Percentiles rank a stretch among this genome's conserved stretches.
Evolutionary conservation across 2,888 invertebrate species (phyloP).

Genomic region (Drosophila melanosoma): DNA sequence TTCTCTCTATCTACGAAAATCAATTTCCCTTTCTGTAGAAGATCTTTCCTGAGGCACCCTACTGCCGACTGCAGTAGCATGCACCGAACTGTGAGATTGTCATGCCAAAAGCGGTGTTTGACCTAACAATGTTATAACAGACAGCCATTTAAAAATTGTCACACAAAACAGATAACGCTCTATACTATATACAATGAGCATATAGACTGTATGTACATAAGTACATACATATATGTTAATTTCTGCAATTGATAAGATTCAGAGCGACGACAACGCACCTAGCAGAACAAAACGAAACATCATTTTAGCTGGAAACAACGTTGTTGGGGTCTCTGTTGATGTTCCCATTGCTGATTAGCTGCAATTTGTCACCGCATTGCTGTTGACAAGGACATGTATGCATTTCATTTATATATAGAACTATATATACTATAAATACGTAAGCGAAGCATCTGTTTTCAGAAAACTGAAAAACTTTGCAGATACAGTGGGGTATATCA

Average conservation of each 20-base stretch:
- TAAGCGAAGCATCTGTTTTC: conserved; percentile 5
- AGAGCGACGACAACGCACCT: conserved; percentile 38
- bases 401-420: conserved; percentile 22
- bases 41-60: conserved; percentile 50
- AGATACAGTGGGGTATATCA: background rate
- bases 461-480: background rate
- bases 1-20: background rate
- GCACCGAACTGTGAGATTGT: conserved; percentile 53
- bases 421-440: conserved; percentile 1
- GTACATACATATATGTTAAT: conserved; percentile 52
- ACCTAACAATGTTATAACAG: conserved; percentile 72
- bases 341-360: conserved; percentile 63
- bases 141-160: conserved; percentile 63
- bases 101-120: conserved; percentile 73
- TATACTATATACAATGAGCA: conserved; percentile 12
- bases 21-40: background rate
- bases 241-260: conserved; percentile 70
- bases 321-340: conserved; percentile 22
- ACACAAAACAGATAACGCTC: conserved; percentile 52
- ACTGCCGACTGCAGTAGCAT: conserved; percentile 51
- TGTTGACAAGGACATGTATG: conserved; percentile 70
- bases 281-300: conserved; percentile 38
- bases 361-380: conserved; percentile 66
- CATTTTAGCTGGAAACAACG: conserved; percentile 24
- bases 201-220: conserved; percentile 25